Conservation (phyloP, 2,797 vertebrate genomes). For the Loriculus beryllinus region DNA sequence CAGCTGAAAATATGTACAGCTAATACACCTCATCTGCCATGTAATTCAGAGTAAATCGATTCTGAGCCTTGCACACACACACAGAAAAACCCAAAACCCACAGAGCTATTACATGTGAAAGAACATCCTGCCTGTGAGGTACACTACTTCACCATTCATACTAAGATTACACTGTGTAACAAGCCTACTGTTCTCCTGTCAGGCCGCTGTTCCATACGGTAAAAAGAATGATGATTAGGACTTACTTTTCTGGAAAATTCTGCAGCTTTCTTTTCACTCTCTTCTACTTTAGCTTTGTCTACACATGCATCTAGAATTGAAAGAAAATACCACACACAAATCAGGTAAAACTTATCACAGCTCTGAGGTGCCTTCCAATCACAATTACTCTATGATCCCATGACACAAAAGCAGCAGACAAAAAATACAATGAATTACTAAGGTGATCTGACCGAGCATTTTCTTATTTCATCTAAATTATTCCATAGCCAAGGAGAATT, state of each 20-base stretch:
- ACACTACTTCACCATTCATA: background rate
- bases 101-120: background rate
- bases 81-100: background rate
- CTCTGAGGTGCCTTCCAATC: background rate
- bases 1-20: background rate
- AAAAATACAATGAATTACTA: background rate
- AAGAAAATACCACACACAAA: background rate
- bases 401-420: background rate
- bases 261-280: conserved; percentile 91
- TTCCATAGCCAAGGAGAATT: background rate
- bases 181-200: background rate
- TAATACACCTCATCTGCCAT: background rate
- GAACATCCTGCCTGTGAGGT: background rate
- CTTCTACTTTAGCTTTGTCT: conserved; percentile 95
- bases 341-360: background rate
- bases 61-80: background rate
- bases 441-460: background rate
- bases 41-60: background rate
- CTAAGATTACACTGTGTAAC: background rate
- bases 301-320: conserved; percentile 88
- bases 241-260: conserved; percentile 98
- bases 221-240: background rate
- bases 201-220: conserved; percentile 63
- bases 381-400: background rate
- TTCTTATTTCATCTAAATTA: background rate